Evolutionary conservation across 2,113 vertebrate genomes (phyloP).

Genomic region (Neopipo cinnamomea): DNA sequence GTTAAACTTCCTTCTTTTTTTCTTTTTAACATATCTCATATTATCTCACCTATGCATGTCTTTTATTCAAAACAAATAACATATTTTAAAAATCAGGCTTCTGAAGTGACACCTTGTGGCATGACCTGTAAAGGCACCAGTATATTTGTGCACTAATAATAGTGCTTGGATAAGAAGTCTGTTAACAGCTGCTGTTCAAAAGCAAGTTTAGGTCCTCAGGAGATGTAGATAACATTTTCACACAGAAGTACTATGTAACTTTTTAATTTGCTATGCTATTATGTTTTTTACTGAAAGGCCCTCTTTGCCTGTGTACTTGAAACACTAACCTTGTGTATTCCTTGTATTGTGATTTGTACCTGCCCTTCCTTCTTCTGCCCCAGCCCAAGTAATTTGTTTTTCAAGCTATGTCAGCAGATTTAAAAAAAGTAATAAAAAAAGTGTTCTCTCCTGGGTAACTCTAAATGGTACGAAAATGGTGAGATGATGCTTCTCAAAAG

Average conservation of each 20-base stretch:
- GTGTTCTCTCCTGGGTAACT: not conserved
- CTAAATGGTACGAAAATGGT: not conserved
- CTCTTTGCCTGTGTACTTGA: not conserved
- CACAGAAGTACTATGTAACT: fast-evolving
- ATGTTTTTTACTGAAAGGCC: not conserved
- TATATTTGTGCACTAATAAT: not conserved
- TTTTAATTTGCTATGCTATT: not conserved
- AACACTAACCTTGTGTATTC: not conserved
- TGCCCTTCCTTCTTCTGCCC: not conserved
- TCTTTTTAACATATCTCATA: not conserved
- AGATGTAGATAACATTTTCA: not conserved
- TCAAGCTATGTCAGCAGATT: not conserved
- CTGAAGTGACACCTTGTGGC: not conserved
- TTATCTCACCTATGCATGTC: not conserved
- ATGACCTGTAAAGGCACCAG: not conserved
- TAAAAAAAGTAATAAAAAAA: not conserved
- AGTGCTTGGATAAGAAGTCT: not conserved
- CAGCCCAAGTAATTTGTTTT: not conserved
- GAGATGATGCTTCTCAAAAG: not conserved
- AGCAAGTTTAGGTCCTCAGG: not conserved
- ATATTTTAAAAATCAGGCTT: not conserved
- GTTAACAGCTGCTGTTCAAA: not conserved
- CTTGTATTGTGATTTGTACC: not conserved
- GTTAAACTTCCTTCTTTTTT: not conserved
- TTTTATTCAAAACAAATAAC: not conserved